Base-by-base conservation (phyloP, 2,113 vertebrate species). In the Ammodramus savannarum region DNA sequence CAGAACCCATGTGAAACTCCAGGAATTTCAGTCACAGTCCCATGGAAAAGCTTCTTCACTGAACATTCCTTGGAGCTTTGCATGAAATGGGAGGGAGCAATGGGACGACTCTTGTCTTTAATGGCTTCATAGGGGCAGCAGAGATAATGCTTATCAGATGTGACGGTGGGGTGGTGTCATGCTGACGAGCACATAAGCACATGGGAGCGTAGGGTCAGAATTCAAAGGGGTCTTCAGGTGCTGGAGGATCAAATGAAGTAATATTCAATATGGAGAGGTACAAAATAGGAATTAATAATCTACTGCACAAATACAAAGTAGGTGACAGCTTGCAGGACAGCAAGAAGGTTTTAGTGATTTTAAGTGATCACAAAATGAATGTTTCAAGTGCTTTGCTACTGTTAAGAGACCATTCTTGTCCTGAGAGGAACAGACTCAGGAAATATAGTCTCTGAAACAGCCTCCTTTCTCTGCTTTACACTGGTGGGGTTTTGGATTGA, bases 121-220 rank as follows among this genome's bases (percentile, higher is more conserved):
- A 26, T 5, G 34, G n/a, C 36, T 92, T 67, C 2, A 1, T 13
- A 38, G n/a, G 23, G 48, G 14, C n/a, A 76, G 23, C 7, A 75
- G 52, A 59, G 36, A 29, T 5, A 71, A 46, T 38, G 17, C 20
- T 63, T 71, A 23, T 51, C 62, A 63, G 49, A 36, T 3, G 5
- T 23, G 38, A 66, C 17, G 27, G 38, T 4, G 15, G 31, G 27
- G 38, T 4, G 15, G 31, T 13, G 16, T 32, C 12, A 5, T 1
- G 11, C 55, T 1, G 2, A 16, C 0, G 1, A 39, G 29, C 6
- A 17, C 26, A 38, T 32, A 41, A 67, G 18, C 26, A 36, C 8
- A 1, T 0, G 4, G 48, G 31, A 79, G 16, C 81, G 39, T 4
- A 32, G 57, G 11, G 23, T 31, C 26, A 49, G 79, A 41, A 58